Conservation (phyloP, 53 echinoderm and acorn worm species). For the Patiria pectinifera region DNA sequence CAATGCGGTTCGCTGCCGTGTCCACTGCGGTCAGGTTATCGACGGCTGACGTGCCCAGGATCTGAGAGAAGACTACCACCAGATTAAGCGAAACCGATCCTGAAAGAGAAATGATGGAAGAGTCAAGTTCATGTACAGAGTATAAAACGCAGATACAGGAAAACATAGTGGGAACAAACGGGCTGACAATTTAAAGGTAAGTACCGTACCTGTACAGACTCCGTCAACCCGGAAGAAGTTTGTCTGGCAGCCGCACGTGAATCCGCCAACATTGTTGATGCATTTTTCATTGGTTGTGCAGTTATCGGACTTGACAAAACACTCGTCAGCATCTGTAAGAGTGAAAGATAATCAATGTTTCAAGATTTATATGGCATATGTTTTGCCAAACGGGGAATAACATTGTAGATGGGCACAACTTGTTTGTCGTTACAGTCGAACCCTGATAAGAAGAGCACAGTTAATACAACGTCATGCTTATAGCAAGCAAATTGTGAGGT, state of each 20-base stretch:
- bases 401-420: too few species aligned
- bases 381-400: too few species aligned
- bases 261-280: slow-evolving; percentile 65
- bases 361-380: too few species aligned
- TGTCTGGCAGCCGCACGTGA: slow-evolving; percentile 64
- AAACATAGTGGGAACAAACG: background rate
- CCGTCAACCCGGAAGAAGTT: slow-evolving; percentile 46
- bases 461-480: too few species aligned
- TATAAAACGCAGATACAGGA: background rate
- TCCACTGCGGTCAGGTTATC: slow-evolving; percentile 6
- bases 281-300: slow-evolving; percentile 71
- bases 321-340: slow-evolving; percentile 76
- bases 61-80: slow-evolving; percentile 50
- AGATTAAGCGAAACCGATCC: slow-evolving; percentile 57
- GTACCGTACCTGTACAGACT: slow-evolving; percentile 61
- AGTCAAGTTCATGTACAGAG: background rate
- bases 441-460: too few species aligned
- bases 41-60: slow-evolving; percentile 49
- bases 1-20: background rate
- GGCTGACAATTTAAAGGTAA: background rate
- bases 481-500: too few species aligned
- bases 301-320: slow-evolving; percentile 55
- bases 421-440: too few species aligned
- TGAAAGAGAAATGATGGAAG: slow-evolving; percentile 16
- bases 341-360: background rate